A percentile compares a stretch with the other conserved stretches of the same genome.
Conservation (phyloP, 2,888 invertebrate genomes). For the Anthrax anthrax region DNA sequence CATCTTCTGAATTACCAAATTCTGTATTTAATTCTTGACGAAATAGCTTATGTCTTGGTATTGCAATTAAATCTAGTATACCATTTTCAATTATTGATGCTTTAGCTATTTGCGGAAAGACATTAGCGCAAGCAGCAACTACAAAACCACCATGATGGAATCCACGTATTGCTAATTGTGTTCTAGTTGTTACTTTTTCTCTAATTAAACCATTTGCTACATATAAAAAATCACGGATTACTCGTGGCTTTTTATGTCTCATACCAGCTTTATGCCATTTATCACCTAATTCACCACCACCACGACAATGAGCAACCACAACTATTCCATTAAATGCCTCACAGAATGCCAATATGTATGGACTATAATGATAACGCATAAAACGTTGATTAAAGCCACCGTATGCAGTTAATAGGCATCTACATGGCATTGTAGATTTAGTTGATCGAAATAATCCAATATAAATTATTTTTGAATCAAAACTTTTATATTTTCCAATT, state of each 20-base stretch:
- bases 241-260: background rate
- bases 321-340: background rate
- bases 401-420: background rate
- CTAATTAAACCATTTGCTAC: background rate
- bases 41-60: background rate
- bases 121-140: background rate
- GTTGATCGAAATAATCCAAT: background rate
- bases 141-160: background rate
- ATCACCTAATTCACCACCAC: background rate
- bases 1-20: background rate
- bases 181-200: background rate
- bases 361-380: background rate
- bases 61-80: background rate
- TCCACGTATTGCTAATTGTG: background rate
- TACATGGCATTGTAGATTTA: background rate
- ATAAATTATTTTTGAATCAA: background rate
- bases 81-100: background rate
- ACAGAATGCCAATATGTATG: background rate
- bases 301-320: background rate
- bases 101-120: background rate
- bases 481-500: background rate
- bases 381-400: background rate
- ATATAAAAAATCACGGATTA: background rate
- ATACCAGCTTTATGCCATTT: background rate
- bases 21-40: background rate